Evolutionary conservation across 2,888 invertebrate genomes (phyloP), one percentile per base, ranked within the genome.

Genomic region (Cephus nigrinus): DNA sequence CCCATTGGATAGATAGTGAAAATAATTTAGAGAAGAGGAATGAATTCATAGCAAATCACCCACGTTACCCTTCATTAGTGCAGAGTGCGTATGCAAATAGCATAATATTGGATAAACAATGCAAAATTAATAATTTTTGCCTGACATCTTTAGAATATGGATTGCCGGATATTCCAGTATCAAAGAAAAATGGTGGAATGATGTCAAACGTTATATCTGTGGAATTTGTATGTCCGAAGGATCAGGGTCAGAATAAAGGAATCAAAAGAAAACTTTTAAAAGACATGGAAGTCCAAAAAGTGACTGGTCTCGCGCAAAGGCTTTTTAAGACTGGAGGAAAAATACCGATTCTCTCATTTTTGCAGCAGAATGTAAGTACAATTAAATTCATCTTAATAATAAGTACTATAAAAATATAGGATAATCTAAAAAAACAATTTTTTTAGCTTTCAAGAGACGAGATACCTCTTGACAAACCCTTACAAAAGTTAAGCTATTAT

Each of bases 401-500:
- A 75, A 73, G 72, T 40, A 31, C 77, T 15, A 4, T 40, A 40
- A 4, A 40, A 55, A 55, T 23, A 15, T 23, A 55, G 23, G 40
- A 55, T 23, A 55, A 55, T 55, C 23, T 23, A 40, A 84, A 40
- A 15, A 15, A 5, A 69, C 36, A 30, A 35, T 35, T 30, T 72
- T 90, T 92, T 75, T 87, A 93, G 93, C 91, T 93, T 82, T 91
- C 92, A n/a, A 94, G 94, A 31, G 94, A 96, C 12, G 94, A 96
- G 88, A 95, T 97, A 84, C 92, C 93, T 78, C 91, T 98, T 83
- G 96, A 97, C 83, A 97, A 97, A 89, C 95, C 95, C 79, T 95
- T 97, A 87, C 96, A 97, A 90, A 95, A 96, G 87, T 92, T 98
- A 71, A 94, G 95, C 75, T 97, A 95, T 90, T 98, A 95, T 92